These are phyloP conservation scores for Ranitomeya variabilis DNA, from an alignment of 2,113 vertebrate species.

Conservation along the genomic window DNA sequence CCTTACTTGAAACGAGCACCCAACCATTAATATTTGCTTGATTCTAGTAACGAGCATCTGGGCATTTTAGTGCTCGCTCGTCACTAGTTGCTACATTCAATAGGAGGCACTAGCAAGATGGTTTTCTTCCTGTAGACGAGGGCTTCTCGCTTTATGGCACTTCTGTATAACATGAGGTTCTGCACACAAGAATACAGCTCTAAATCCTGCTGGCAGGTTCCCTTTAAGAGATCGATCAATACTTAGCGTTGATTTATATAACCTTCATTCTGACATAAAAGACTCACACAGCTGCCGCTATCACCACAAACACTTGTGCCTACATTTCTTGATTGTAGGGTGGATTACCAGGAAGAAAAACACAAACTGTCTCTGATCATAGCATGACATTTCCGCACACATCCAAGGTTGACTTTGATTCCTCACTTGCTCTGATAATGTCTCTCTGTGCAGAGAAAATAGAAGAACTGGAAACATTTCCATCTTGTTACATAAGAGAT, in stretches of 20 bases:
- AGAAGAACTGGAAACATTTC: not conserved
- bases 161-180: not conserved
- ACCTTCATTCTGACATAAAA: not conserved
- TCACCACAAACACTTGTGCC: not conserved
- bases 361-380: not conserved
- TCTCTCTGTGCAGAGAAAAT: not conserved
- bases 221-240: not conserved
- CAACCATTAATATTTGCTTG: too few relatives aligned
- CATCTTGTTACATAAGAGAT: not conserved
- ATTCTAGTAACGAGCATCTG: too few relatives aligned
- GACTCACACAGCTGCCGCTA: too few relatives aligned
- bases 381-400: not conserved
- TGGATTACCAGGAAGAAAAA: not conserved
- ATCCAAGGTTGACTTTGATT: not conserved
- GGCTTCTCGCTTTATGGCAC: too few relatives aligned
- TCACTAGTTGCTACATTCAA: too few relatives aligned
- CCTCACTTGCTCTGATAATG: not conserved
- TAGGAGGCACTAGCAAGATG: too few relatives aligned
- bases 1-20: too few relatives aligned
- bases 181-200: not conserved
- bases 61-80: too few relatives aligned
- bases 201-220: not conserved
- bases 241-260: not conserved
- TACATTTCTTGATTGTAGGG: not conserved
- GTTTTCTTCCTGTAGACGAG: too few relatives aligned